Evolutionary conservation across 2,113 vertebrate species (phyloP), one percentile per base, ranked within the genome.

Genomic region (Xyrauchen texanus): DNA sequence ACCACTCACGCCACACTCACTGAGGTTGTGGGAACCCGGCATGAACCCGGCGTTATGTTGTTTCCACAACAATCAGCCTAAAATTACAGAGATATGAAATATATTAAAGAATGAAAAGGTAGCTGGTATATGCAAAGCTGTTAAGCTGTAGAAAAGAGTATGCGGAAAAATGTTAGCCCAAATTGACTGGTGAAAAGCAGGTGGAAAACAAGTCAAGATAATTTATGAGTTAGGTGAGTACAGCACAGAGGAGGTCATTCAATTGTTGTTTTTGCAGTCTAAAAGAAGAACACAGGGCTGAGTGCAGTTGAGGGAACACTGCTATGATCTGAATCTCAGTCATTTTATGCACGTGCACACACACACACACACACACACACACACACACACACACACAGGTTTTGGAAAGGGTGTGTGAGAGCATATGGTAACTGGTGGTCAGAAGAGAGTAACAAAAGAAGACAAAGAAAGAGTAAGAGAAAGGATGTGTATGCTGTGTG

Each of bases 391-490:
- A 34, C 21, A 34, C 21, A 34, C 21, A 34, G 21, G 21, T 34
- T 34, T 34, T 34, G 21, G 21, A 34, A 34, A 1, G 21, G 1
- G 21, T 34, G 21, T 52, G 49, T 76, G 21, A 34, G 21, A 34
- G 21, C 21, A 34, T 3, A 34, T 34, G 72, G 75, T 58, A 68
- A 88, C 88, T 87, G 87, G 84, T 90, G 87, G 79, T 71, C 76
- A 42, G 49, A 53, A 71, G 4, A 72, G 72, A 60, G 45, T 77
- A 55, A 86, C 77, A 79, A 4, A 13, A 34, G 21, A 34, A 34
- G 21, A 34, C 21, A 34, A 34, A 34, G 21, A 34, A 34, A 34
- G 21, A 34, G 21, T 1, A 34, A 57, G 53, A 57, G 5, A 57
- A 57, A 57, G 4, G 13, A 13, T 57, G 21, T 34, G 21, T 34